Evolutionary conservation across 2,888 invertebrate species (phyloP).

Genomic region (Glyphotaelius pellucidus): DNA sequence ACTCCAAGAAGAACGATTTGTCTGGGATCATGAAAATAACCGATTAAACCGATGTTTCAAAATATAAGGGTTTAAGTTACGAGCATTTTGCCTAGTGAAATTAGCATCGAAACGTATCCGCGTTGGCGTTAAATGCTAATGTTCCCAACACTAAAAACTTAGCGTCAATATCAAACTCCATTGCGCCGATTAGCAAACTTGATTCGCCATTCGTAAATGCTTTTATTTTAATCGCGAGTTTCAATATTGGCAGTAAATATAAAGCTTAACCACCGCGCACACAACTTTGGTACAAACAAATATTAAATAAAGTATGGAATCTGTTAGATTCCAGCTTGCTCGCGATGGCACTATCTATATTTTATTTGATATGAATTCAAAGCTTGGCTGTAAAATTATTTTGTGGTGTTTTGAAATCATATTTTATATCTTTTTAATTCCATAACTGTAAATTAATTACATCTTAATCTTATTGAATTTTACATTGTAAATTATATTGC

Average conservation of each 20-base stretch:
- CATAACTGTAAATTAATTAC: background rate
- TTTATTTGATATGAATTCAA: background rate
- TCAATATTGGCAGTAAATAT: background rate
- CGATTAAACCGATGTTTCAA: background rate
- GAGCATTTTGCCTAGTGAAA: background rate
- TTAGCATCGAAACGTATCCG: background rate
- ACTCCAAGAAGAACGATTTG: background rate
- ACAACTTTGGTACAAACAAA: background rate
- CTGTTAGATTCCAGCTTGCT: background rate
- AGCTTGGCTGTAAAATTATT: background rate
- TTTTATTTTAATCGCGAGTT: conserved; percentile 14
- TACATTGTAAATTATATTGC: background rate
- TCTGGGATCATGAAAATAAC: background rate
- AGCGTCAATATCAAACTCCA: conserved; percentile 15
- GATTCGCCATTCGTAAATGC: conserved; percentile 19
- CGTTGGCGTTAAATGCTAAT: conserved; percentile 5
- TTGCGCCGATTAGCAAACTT: conserved; percentile 2
- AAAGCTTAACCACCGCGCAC: background rate
- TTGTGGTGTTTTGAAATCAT: background rate
- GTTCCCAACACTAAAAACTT: background rate
- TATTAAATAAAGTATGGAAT: background rate
- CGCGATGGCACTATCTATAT: background rate
- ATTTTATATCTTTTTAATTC: background rate
- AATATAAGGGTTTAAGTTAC: background rate
- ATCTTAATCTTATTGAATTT: background rate